Conservation (phyloP, 2,797 vertebrate species). For the Oreochromis mossambicus region DNA sequence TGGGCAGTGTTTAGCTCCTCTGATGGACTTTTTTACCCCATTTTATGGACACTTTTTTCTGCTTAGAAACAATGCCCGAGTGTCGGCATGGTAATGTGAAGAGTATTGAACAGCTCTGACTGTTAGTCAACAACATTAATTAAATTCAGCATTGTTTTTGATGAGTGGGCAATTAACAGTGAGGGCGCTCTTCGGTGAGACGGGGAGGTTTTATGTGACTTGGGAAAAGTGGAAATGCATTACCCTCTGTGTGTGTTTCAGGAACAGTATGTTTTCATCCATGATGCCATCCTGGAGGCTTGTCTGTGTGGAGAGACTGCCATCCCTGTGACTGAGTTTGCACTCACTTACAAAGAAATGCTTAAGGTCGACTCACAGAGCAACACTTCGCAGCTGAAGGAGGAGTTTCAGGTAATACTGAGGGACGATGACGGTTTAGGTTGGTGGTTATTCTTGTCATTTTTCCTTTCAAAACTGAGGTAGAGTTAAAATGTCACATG, state of each 20-base stretch:
- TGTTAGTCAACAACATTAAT: slow-evolving; percentile 51
- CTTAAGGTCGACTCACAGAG: slow-evolving; percentile 93
- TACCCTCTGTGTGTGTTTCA: slow-evolving; percentile 38
- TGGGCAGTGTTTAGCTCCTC: slow-evolving; percentile 29
- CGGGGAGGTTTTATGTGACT: not conserved
- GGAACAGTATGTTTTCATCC: slow-evolving; percentile 97
- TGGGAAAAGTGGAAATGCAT: not conserved
- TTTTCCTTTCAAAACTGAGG: not conserved
- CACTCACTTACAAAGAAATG: slow-evolving; percentile 91
- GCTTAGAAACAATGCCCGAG: slow-evolving; percentile 15
- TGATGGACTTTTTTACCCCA: slow-evolving; percentile 14
- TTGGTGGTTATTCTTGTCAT: not conserved
- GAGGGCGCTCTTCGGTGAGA: not conserved
- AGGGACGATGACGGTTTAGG: fast-evolving
- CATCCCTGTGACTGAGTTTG: slow-evolving; percentile 88
- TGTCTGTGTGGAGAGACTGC: slow-evolving; percentile 94
- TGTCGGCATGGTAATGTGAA: slow-evolving; percentile 4
- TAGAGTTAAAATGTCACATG: not conserved
- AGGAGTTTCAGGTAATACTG: slow-evolving; percentile 90
- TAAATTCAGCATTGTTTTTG: slow-evolving; percentile 38
- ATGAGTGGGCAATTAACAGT: slow-evolving; percentile 38
- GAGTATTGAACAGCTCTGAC: slow-evolving; percentile 36
- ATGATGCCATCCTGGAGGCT: slow-evolving; percentile 93
- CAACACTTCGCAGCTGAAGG: slow-evolving; percentile 91
- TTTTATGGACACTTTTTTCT: slow-evolving; percentile 1